A percentile compares a stretch with the other conserved stretches of the same genome.
Evolutionary conservation across 1,140 invertebrate genomes (phyloP).

Genomic region (Brachionus koreanus): DNA sequence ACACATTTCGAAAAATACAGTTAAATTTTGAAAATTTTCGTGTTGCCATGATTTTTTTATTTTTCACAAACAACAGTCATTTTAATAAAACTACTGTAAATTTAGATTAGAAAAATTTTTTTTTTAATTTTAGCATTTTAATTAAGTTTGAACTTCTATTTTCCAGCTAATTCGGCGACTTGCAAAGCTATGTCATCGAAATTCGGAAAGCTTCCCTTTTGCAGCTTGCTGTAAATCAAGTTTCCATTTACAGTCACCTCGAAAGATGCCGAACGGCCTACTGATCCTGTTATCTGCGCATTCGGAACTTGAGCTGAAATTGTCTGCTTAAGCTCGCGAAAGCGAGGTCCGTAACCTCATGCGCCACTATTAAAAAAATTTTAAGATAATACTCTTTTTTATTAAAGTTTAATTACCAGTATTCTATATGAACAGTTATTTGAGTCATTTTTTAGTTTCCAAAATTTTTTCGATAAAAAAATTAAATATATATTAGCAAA

Average conservation of each 20-base stretch:
- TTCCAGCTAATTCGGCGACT: background rate
- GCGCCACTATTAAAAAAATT: constrained; percentile 11
- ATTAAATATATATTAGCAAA: background rate
- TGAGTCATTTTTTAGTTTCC: background rate
- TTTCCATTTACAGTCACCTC: constrained; percentile 21
- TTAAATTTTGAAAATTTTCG: background rate
- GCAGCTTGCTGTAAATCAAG: constrained; percentile 19
- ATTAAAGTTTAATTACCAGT: background rate
- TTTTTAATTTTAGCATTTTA: background rate
- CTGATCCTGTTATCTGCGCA: background rate
- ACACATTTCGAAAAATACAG: background rate
- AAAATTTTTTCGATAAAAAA: background rate
- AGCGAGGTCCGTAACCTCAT: constrained; percentile 43
- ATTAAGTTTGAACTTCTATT: background rate
- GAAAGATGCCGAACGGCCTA: constrained; percentile 30
- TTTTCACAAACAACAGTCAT: background rate
- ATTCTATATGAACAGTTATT: constrained; percentile 21
- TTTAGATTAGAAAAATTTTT: background rate
- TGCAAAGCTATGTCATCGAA: background rate
- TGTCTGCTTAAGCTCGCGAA: background rate
- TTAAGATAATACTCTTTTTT: background rate
- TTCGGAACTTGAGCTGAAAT: constrained; percentile 12
- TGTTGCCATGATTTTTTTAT: constrained; percentile 9
- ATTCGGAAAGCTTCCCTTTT: constrained; percentile 13
- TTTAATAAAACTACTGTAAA: background rate